phyloP scores from a whole-genome alignment of 2,113 vertebrate species.

The Struthio camelus region DNA sequence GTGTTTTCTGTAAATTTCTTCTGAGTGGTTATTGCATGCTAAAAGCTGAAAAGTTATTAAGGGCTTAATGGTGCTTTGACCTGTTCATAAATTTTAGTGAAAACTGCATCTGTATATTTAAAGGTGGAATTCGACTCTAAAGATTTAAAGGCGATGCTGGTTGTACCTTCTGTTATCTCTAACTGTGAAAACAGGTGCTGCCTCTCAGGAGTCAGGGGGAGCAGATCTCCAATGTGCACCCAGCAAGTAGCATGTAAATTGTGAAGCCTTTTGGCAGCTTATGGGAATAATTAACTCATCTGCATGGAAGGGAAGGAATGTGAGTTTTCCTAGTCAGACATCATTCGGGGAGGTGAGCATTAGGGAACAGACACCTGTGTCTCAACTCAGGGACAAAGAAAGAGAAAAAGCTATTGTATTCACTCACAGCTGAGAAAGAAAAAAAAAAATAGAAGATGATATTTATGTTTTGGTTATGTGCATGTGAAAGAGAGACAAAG shows the following conservation, averaged over 20 bases:
- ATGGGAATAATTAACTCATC: constrained; percentile 37
- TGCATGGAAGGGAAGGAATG: not conserved
- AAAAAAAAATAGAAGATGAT: not conserved
- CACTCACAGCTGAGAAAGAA: not conserved
- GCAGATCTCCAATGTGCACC: not conserved
- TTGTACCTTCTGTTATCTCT: not conserved
- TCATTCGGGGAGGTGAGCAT: constrained; percentile 21
- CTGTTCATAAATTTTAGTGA: not conserved
- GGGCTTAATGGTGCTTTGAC: not conserved
- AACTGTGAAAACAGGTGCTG: not conserved
- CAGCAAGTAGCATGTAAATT: not conserved
- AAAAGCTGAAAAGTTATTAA: not conserved
- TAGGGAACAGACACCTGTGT: constrained; percentile 3
- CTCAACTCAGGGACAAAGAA: not conserved
- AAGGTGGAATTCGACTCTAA: not conserved
- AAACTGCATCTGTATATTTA: not conserved
- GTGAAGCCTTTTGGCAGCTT: not conserved
- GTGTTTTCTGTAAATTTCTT: not conserved
- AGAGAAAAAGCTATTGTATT: not conserved
- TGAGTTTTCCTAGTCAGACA: not conserved
- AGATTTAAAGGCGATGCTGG: not conserved
- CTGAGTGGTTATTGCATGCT: not conserved
- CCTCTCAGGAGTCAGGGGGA: not conserved
- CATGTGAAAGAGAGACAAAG: not conserved
- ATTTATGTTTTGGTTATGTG: not conserved